A percentile compares a stretch with the other conserved stretches of the same genome.
phyloP scores from a whole-genome alignment of 2,113 vertebrate species.

The Smithornis capensis region DNA sequence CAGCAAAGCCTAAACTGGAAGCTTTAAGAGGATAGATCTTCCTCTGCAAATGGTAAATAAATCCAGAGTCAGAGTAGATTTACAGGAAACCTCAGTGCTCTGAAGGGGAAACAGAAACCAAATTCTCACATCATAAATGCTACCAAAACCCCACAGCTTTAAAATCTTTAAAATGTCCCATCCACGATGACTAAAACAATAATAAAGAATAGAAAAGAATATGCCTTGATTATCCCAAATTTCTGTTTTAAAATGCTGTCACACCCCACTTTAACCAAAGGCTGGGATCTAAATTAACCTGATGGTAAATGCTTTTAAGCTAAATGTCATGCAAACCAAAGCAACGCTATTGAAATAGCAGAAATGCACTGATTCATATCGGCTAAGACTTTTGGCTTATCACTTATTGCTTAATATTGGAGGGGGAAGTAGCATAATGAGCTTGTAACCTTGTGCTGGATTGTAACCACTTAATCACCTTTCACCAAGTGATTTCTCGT shows the following conservation, averaged over 20 bases:
- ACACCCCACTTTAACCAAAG: not conserved
- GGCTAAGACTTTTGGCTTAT: not conserved
- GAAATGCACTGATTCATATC: not conserved
- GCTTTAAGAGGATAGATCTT: not conserved
- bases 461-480: constrained; percentile 19
- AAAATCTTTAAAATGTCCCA: not conserved
- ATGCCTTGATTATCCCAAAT: not conserved
- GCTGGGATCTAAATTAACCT: not conserved
- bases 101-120: not conserved
- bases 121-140: not conserved
- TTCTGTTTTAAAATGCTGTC: not conserved
- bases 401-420: not conserved
- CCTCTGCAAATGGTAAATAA: not conserved
- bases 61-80: not conserved
- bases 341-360: not conserved
- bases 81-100: not conserved
- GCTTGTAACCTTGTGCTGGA: not conserved
- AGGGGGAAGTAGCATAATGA: not conserved
- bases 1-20: not conserved
- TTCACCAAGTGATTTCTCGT: constrained; percentile 21
- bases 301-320: not conserved
- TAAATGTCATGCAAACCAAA: not conserved
- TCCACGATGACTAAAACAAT: not conserved
- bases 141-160: not conserved
- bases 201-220: not conserved